Percentiles rank a stretch among this genome's conserved stretches.
phyloP scores from a whole-genome alignment of 2,797 vertebrate species.

The Hoplostethus mediterraneus region DNA sequence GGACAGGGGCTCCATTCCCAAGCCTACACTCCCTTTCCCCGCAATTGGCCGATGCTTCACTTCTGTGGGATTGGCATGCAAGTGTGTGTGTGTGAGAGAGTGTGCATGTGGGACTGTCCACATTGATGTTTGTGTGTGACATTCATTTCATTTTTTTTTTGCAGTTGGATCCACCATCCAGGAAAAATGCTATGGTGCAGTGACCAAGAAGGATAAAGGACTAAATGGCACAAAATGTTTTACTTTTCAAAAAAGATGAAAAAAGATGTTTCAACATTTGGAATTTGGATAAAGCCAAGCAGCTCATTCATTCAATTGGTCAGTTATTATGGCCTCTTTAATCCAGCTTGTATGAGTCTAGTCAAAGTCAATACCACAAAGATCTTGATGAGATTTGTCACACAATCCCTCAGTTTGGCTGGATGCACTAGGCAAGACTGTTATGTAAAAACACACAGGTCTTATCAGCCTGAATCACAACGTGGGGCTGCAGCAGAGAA shows the following conservation, averaged over 20 bases:
- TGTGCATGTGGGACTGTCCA: neutral
- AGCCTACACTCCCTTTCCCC: conserved; percentile 19
- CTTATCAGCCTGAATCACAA: conserved; percentile 2
- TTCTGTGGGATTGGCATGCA: conserved; percentile 21
- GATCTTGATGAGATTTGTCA: no score
- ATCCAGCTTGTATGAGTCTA: conserved; percentile 7
- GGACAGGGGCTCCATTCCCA: conserved; percentile 32
- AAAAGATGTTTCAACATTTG: conserved; percentile 4
- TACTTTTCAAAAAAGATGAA: no score
- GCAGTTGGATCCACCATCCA: conserved; percentile 10
- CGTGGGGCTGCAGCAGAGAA: conserved; percentile 12
- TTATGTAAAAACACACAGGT: neutral
- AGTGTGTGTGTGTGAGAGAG: neutral
- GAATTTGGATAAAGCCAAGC: conserved; percentile 9
- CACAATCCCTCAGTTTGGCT: no score
- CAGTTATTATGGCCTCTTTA: conserved; percentile 4
- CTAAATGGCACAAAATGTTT: neutral
- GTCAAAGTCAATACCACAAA: neutral
- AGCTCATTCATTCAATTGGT: neutral
- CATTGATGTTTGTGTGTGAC: conserved; percentile 8
- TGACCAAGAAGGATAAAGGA: conserved; percentile 5
- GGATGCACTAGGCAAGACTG: no score
- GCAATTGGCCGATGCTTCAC: conserved; percentile 33
- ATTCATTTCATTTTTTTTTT: neutral
- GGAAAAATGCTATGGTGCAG: neutral